Base-by-base conservation (phyloP, 2,888 invertebrate genomes). In the Zygaena filipendulae region DNA sequence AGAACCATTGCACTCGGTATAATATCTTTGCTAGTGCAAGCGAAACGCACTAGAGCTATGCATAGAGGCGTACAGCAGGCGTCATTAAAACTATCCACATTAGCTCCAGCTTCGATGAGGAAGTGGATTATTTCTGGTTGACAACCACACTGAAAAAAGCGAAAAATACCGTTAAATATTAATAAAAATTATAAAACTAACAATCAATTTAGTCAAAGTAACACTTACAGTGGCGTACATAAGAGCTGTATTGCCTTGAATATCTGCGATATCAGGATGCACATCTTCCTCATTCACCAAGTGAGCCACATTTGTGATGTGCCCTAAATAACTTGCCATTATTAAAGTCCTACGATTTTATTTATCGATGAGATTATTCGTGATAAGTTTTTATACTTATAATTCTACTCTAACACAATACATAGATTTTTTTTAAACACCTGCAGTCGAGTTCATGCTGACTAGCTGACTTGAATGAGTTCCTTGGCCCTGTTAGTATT, bases 141-240 rank as follows among this genome's bases (percentile, higher is more conserved):
- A 57, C 68, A 49, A 35, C 67, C 58, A 46, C 56, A 56, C 74
- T 75, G 27, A 25, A 13, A 29, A 24, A 19, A 21, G 20, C 14
- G 10, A 18, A 13, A 22, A 28, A 3, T 10, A 21, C 11, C 16
- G n/a, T n/a, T n/a, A n/a, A n/a, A n/a, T 20, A 11, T 19, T 6
- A 18, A 7, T 18, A 25, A 14, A 13, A 12, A 3, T 20, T 11
- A 11, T 3, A 3, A 11, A 3, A 23, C 12, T 11, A 11, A 4
- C 10, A 23, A 23, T n/a, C 7, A 7, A 7, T 7, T n/a, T n/a
- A n/a, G n/a, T n/a, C n/a, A n/a, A 10, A 13, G 13, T 8, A 10
- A 11, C n/a, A 56, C 70, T 63, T 34, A 79, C 71, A 4, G 67
- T 47, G n/a, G 84, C 84, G 36, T 80, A 84, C 58, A 83, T 80